These are phyloP conservation scores for Nesogale talazaci DNA, from an alignment of 2,113 vertebrate species.

Conservation along the genomic window DNA sequence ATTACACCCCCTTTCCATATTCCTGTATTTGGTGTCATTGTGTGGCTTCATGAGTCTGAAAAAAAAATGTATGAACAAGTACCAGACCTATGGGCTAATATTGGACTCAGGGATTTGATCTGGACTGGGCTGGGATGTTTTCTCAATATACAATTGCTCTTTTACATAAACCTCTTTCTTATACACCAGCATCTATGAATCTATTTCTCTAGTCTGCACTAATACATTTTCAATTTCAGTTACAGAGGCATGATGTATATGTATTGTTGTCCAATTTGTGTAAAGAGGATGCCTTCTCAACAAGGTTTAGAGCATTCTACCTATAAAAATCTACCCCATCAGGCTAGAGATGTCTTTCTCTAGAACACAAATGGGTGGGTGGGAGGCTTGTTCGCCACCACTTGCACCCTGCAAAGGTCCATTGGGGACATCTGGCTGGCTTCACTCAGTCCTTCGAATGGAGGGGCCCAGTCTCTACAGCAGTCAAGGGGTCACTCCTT, in stretches of 20 bases:
- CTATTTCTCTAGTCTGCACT: too few species aligned
- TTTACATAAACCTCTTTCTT: too few species aligned
- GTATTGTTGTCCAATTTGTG: neutral
- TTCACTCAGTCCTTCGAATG: neutral
- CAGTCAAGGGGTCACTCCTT: neutral
- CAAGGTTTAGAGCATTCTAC: neutral
- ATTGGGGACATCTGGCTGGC: neutral
- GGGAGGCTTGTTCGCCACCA: neutral
- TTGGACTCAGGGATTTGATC: too few species aligned
- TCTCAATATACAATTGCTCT: too few species aligned
- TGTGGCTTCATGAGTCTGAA: too few species aligned
- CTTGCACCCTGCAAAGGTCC: neutral
- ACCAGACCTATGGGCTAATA: too few species aligned
- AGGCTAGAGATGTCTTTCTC: neutral
- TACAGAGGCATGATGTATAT: neutral
- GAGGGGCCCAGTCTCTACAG: neutral
- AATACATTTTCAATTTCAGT: neutral
- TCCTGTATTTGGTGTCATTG: too few species aligned
- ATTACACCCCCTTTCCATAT: too few species aligned
- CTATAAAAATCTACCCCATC: neutral
- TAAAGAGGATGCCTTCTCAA: too few species aligned
- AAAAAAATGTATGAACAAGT: too few species aligned
- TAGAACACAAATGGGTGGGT: neutral
- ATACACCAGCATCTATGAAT: too few species aligned
- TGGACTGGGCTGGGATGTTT: too few species aligned